phyloP scores from a whole-genome alignment of 2,888 invertebrate genomes.

The Ichneumon xanthorius region DNA sequence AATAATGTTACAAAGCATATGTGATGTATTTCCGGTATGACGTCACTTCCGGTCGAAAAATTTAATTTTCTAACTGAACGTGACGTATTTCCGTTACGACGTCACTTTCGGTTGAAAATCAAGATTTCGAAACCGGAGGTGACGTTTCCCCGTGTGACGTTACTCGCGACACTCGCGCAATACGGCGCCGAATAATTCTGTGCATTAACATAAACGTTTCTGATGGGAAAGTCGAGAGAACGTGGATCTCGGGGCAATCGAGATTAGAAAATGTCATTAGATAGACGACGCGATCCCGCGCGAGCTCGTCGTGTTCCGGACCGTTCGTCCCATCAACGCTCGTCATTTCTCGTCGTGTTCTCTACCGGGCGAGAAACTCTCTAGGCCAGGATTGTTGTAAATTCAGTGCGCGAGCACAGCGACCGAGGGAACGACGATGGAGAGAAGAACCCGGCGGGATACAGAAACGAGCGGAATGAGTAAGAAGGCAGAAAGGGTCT shows the following conservation, averaged over 20 bases:
- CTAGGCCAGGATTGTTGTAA: slow-evolving; percentile 43
- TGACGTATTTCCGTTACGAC: no score
- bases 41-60: no score
- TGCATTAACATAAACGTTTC: not conserved
- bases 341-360: slow-evolving; percentile 21
- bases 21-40: no score
- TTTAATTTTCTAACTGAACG: no score
- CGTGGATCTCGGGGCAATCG: slow-evolving; percentile 71
- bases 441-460: slow-evolving; percentile 23
- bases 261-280: slow-evolving; percentile 82
- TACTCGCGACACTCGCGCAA: not conserved
- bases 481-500: slow-evolving; percentile 46
- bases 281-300: slow-evolving; percentile 36
- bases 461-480: slow-evolving; percentile 34
- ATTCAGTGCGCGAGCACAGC: slow-evolving; percentile 51
- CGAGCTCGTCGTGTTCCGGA: slow-evolving; percentile 32
- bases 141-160: no score
- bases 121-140: no score
- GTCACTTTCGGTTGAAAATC: no score
- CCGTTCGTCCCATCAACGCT: slow-evolving; percentile 63
- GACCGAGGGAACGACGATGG: slow-evolving; percentile 39
- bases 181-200: slow-evolving; percentile 6
- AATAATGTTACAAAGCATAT: no score
- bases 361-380: slow-evolving; percentile 13
- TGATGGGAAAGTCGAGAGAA: not conserved